Evolutionary conservation across 2,113 vertebrate genomes (phyloP).

Genomic region (Martes martes): DNA sequence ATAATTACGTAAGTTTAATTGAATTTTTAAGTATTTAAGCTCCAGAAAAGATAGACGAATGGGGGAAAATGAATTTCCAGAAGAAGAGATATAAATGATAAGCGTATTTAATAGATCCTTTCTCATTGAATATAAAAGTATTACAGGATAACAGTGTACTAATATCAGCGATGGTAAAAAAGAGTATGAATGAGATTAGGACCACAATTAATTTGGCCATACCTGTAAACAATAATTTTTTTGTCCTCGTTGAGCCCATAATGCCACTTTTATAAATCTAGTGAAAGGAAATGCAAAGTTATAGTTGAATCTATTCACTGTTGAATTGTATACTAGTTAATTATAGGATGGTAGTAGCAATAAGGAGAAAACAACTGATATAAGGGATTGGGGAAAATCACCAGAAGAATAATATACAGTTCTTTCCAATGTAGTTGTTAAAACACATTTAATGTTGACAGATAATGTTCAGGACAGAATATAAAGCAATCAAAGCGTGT

Average conservation of each 20-base stretch:
- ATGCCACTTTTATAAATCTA: neutral
- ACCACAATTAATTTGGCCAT: neutral
- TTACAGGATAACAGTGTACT: neutral
- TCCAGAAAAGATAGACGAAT: neutral
- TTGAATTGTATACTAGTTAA: neutral
- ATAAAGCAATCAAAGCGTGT: neutral
- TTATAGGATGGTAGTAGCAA: neutral
- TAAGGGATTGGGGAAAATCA: neutral
- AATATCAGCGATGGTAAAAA: neutral
- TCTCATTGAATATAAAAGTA: constrained; percentile 26
- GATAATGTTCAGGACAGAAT: neutral
- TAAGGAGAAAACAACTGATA: neutral
- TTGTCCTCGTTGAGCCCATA: neutral
- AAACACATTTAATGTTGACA: neutral
- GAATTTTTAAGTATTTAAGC: constrained; percentile 16
- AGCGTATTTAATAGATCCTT: neutral
- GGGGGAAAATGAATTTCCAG: neutral
- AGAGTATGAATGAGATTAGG: neutral
- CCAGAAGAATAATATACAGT: neutral
- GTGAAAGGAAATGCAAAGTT: neutral
- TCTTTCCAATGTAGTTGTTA: neutral
- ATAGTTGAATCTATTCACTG: neutral
- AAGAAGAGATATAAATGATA: neutral
- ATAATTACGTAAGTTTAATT: neutral
- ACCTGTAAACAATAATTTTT: neutral